Percentiles rank a stretch among this genome's conserved stretches.
Conservation (phyloP, 1,140 invertebrate genomes). For the Orchestia grillus region DNA sequence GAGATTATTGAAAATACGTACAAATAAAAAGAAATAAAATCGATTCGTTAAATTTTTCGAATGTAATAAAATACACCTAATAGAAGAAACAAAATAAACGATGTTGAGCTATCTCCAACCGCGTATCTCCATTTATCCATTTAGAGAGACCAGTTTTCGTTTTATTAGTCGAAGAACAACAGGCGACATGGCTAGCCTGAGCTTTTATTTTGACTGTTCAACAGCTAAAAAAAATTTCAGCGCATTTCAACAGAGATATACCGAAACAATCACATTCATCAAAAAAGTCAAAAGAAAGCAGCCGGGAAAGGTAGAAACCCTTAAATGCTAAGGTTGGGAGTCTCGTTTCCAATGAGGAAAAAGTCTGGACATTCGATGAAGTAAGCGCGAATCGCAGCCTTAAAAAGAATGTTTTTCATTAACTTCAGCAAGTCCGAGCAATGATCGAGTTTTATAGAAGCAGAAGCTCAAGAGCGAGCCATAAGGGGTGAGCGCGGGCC, state of each 20-base stretch:
- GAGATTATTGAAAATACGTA: too few species aligned
- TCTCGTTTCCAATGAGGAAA: neutral
- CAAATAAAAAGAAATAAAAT: too few species aligned
- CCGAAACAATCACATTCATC: neutral
- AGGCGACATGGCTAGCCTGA: neutral
- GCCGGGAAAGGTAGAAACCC: neutral
- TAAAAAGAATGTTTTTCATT: constrained; percentile 16
- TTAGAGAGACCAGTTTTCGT: too few species aligned
- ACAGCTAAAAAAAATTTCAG: neutral
- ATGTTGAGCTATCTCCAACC: too few species aligned
- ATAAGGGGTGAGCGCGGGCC: constrained; percentile 5
- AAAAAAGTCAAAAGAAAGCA: neutral
- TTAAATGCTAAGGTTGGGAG: neutral
- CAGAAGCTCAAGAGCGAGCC: neutral
- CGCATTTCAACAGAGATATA: neutral
- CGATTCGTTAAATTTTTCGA: too few species aligned
- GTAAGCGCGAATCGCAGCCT: constrained; percentile 19
- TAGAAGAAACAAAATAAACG: too few species aligned
- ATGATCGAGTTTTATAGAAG: constrained; percentile 30
- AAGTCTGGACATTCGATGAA: constrained; percentile 2
- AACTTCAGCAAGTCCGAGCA: neutral
- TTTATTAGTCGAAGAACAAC: neutral
- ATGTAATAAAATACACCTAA: too few species aligned
- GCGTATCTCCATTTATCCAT: too few species aligned
- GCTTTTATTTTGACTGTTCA: neutral